These are phyloP conservation scores for Pherbina coryleti DNA, from an alignment of 2,888 invertebrate genomes.

Conservation along the genomic window DNA sequence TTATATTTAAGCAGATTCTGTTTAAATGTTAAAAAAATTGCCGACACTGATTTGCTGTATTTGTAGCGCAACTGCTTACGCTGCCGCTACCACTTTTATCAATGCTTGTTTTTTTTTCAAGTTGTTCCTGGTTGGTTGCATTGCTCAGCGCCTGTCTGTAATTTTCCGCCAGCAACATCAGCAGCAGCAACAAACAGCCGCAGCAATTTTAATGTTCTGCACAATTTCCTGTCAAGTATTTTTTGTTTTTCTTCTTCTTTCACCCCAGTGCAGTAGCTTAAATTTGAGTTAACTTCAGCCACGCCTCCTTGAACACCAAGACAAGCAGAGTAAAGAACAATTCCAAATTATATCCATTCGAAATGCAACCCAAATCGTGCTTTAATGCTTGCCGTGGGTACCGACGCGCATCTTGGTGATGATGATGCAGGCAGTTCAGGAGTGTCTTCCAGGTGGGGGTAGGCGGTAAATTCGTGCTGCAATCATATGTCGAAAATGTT, in stretches of 20 bases:
- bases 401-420: not conserved
- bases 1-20: slow-evolving; percentile 36
- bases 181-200: slow-evolving; percentile 4
- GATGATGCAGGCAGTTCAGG: not conserved
- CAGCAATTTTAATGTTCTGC: slow-evolving; percentile 40
- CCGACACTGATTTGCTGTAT: slow-evolving; percentile 63
- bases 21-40: slow-evolving; percentile 27
- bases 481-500: slow-evolving; percentile 5
- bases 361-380: slow-evolving; percentile 9
- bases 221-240: slow-evolving; percentile 56
- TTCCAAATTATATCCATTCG: not conserved
- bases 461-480: not conserved
- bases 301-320: not conserved
- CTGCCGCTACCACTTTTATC: slow-evolving; percentile 62
- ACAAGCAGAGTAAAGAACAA: not conserved
- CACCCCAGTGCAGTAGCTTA: not conserved
- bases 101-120: slow-evolving; percentile 50
- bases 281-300: not conserved
- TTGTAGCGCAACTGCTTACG: slow-evolving; percentile 63
- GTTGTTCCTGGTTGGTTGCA: slow-evolving; percentile 43
- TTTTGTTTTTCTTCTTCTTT: not conserved
- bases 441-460: too few relatives aligned
- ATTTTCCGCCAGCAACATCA: slow-evolving; percentile 24
- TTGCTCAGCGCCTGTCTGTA: slow-evolving; percentile 6
- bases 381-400: not conserved